Evolutionary conservation across 2,888 invertebrate species (phyloP), one percentile per base, ranked within the genome.

Genomic region (Esperia sulphurella): DNA sequence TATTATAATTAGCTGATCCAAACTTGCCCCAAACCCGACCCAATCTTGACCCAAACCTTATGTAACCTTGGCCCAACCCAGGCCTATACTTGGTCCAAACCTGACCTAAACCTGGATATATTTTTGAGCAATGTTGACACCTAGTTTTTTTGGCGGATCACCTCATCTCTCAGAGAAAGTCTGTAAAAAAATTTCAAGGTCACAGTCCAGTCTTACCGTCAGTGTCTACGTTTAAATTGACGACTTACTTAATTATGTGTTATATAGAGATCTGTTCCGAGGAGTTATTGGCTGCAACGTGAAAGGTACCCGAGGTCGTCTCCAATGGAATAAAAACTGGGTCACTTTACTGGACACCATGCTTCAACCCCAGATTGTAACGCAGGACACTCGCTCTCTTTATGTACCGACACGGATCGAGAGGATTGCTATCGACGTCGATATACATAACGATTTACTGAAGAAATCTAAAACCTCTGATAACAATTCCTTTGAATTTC

Each of bases 291-390:
- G 87, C 5, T 89, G 91, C 57, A 90, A 89, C 59, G 75, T 89
- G 8, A 79, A 88, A 50, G 91, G 91, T 35, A 85, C 81, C 1
- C 77, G 80, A 0, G 92, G 91, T 0, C 79, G 82, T 13, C 71
- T 92, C 6, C 76, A 90, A 45, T 97, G 96, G 96, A 90, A 92
- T 41, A 93, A 93, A 63, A 95, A 96, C 79, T 98, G 97, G 97
- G 93, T 95, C 8, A 92, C 95, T 3, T 96, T 96, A 76, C 92
- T 98, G 84, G 97, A 98, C 82, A 94, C 95, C 30, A 94, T 98
- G 93, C 87, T 98, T 10, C 97, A 98, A 79, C 92, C 95, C 61
- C 92, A 93, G 59, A 93, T 97, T 41, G 74, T 96, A 21, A 92
- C 92, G 21, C 90, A 93, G 49, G 93, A 94, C 55, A 92, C 93